A percentile compares a stretch with the other conserved stretches of the same genome.
These are phyloP conservation scores for Moxostoma hubbsi DNA, from an alignment of 2,797 vertebrate species.

Conservation along the genomic window DNA sequence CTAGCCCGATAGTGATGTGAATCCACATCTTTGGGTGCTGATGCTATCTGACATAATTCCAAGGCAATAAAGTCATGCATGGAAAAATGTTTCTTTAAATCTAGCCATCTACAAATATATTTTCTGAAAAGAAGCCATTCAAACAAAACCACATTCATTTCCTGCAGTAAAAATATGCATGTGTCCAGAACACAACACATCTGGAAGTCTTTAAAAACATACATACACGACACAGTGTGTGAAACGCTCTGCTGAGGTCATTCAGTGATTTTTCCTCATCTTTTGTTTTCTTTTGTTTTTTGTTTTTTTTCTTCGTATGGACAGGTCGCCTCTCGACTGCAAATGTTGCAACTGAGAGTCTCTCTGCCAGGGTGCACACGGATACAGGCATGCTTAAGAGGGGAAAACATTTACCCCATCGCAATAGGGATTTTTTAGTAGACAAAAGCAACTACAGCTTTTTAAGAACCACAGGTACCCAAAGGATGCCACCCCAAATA, in stretches of 20 bases:
- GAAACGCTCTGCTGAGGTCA: conserved; percentile 69
- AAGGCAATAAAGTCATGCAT: conserved; percentile 35
- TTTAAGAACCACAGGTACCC: neutral
- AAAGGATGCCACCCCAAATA: neutral
- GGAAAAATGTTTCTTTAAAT: conserved; percentile 65
- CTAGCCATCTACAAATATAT: conserved; percentile 76
- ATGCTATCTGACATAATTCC: conserved; percentile 36
- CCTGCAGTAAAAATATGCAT: conserved; percentile 76
- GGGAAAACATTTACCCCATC: neutral
- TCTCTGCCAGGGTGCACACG: neutral
- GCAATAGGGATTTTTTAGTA: neutral
- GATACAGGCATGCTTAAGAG: neutral
- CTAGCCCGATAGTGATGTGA: neutral
- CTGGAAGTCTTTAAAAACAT: conserved; percentile 77
- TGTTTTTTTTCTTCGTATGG: neutral
- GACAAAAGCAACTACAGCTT: neutral
- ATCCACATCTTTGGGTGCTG: conserved; percentile 9
- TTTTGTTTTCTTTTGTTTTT: conserved; percentile 56
- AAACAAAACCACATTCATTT: conserved; percentile 77
- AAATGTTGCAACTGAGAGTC: conserved; percentile 66
- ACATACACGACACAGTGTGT: conserved; percentile 73
- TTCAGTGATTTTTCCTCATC: conserved; percentile 64
- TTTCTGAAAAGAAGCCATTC: conserved; percentile 76
- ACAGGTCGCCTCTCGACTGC: conserved; percentile 51
- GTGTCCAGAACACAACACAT: conserved; percentile 77